These are phyloP conservation scores for Trissolcus brochymenae DNA, from an alignment of 2,888 invertebrate species.

Conservation along the genomic window DNA sequence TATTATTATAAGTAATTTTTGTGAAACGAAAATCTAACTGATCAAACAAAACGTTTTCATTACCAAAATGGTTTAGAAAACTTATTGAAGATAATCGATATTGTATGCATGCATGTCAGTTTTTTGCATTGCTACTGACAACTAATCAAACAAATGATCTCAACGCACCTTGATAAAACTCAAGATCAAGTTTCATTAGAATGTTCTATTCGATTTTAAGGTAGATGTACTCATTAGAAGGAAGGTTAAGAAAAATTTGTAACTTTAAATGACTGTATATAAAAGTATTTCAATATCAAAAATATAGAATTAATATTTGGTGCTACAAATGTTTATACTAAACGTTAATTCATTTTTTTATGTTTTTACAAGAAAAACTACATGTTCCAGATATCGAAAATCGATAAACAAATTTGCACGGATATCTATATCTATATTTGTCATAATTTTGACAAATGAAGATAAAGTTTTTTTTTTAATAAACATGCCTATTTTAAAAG, in stretches of 20 bases:
- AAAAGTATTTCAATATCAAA: neutral
- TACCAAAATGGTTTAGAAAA: conserved; percentile 15
- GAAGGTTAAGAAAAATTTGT: neutral
- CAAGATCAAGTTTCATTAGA: too few relatives aligned
- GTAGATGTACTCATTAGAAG: neutral
- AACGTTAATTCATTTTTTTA: neutral
- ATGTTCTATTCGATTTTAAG: neutral
- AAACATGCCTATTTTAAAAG: neutral
- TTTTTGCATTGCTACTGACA: conserved; percentile 47
- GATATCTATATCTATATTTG: neutral
- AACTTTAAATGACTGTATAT: neutral
- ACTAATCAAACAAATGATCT: conserved; percentile 49
- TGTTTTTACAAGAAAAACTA: neutral
- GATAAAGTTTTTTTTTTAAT: neutral
- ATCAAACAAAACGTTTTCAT: conserved; percentile 2
- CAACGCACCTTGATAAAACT: conserved; percentile 22
- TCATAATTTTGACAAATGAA: neutral
- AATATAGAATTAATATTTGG: neutral
- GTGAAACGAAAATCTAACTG: conserved; percentile 10
- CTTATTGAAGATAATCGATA: conserved; percentile 42
- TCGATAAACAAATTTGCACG: neutral
- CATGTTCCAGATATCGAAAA: neutral
- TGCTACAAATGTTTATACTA: neutral
- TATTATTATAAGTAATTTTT: neutral
- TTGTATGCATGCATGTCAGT: conserved; percentile 50